phyloP scores from a whole-genome alignment of 2,888 invertebrate species.

The Athrips mouffetella region DNA sequence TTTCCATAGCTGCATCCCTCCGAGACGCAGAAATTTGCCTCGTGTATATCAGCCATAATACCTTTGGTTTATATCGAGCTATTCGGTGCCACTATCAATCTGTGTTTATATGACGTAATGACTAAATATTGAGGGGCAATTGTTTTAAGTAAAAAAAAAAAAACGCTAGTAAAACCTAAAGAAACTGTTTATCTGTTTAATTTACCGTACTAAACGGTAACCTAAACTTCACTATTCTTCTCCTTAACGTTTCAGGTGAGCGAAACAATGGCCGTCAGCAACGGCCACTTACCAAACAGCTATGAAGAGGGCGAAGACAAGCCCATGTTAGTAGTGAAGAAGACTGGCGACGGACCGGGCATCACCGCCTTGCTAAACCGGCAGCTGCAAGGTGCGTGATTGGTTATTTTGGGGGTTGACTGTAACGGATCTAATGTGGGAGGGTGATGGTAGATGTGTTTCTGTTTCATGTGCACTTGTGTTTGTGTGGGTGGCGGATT shows the following conservation, averaged over 20 bases:
- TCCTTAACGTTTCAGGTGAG: constrained; percentile 79
- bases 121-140: too few species aligned
- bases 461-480: constrained; percentile 1
- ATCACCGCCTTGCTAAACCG: constrained; percentile 87
- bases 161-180: too few species aligned
- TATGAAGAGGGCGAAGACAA: constrained; percentile 86
- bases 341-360: constrained; percentile 85
- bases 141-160: too few species aligned
- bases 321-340: constrained; percentile 87
- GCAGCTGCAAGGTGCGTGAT: constrained; percentile 83
- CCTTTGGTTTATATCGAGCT: too few species aligned
- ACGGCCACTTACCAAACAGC: constrained; percentile 84
- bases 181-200: too few species aligned
- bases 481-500: background rate
- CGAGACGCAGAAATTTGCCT: too few species aligned
- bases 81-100: too few species aligned
- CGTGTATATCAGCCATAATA: too few species aligned
- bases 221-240: background rate
- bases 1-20: too few species aligned
- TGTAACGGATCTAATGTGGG: background rate
- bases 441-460: background rate
- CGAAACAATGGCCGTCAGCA: constrained; percentile 87
- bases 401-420: background rate
- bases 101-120: too few species aligned
- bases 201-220: too few species aligned